Percentiles rank a stretch among this genome's conserved stretches.
Evolutionary conservation across 92 coral and sea anemone genomes (phyloP).

Genomic region (Zoanthus sociatus): DNA sequence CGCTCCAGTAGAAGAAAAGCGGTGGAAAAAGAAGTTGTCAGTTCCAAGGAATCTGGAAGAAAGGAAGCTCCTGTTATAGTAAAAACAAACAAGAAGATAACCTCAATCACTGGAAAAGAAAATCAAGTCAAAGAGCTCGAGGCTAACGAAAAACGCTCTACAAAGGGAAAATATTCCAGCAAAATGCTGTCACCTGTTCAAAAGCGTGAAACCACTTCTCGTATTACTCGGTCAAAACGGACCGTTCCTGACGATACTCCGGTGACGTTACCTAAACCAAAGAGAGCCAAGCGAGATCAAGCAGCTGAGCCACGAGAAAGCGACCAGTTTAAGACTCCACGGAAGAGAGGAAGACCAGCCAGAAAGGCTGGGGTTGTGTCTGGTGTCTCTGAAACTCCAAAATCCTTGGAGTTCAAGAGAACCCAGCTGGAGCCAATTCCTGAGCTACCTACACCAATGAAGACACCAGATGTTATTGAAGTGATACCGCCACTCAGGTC

Average conservation of each 20-base stretch:
- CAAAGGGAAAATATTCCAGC: slow-evolving; percentile 15
- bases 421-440: slow-evolving; percentile 85
- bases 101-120: background rate
- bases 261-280: slow-evolving; percentile 67
- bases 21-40: background rate
- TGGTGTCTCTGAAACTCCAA: slow-evolving; percentile 80
- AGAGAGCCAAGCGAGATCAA: slow-evolving; percentile 56
- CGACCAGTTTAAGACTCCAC: slow-evolving; percentile 24
- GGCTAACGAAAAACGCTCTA: slow-evolving; percentile 18
- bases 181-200: background rate
- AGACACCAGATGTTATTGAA: slow-evolving; percentile 42
- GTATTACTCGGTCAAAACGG: slow-evolving; percentile 78
- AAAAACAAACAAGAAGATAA: background rate
- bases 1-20: slow-evolving; percentile 49
- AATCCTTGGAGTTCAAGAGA: slow-evolving; percentile 75
- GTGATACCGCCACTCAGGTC: background rate
- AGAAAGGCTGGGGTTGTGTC: slow-evolving; percentile 60
- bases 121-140: slow-evolving; percentile 9
- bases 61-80: background rate
- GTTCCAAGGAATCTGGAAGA: background rate
- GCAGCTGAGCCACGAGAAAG: slow-evolving; percentile 9
- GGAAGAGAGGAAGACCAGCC: slow-evolving; percentile 42
- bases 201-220: slow-evolving; percentile 34
- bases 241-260: slow-evolving; percentile 61
- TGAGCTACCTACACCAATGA: slow-evolving; percentile 82